Percentiles rank a stretch among this genome's conserved stretches.
Evolutionary conservation across 2,888 invertebrate genomes (phyloP).

Genomic region (Clivina fossor): DNA sequence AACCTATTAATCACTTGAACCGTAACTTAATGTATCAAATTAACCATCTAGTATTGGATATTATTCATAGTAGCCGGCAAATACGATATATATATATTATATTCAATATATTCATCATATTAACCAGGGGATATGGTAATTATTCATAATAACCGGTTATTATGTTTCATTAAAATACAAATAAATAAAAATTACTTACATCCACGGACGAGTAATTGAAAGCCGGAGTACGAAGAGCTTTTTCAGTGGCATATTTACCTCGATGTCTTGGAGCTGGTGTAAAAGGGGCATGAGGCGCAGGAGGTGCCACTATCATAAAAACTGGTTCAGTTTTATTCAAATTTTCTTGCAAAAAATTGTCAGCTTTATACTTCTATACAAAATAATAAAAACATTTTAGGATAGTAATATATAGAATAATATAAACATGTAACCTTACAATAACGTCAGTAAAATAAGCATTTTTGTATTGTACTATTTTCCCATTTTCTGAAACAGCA

Average conservation of each 20-base stretch:
- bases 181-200: constrained; percentile 44
- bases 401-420: too few relatives aligned
- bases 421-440: constrained; percentile 62
- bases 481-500: constrained; percentile 78
- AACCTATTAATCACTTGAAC: too few relatives aligned
- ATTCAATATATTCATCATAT: too few relatives aligned
- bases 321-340: too few relatives aligned
- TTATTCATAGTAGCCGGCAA: too few relatives aligned
- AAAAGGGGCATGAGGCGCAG: constrained; percentile 86
- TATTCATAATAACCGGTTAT: too few relatives aligned
- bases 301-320: constrained; percentile 83
- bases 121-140: too few relatives aligned
- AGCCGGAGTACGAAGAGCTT: constrained; percentile 67
- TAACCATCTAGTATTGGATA: too few relatives aligned
- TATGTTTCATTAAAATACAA: background rate
- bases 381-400: too few relatives aligned
- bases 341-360: too few relatives aligned
- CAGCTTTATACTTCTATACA: constrained; percentile 58
- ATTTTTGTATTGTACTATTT: constrained; percentile 61
- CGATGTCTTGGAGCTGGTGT: constrained; percentile 76
- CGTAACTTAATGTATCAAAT: too few relatives aligned
- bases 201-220: constrained; percentile 59
- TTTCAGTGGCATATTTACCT: constrained; percentile 60
- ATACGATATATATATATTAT: too few relatives aligned
- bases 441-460: constrained; percentile 82